These are phyloP conservation scores for Stegana nigrithorax DNA, from an alignment of 2,888 invertebrate genomes.

Conservation along the genomic window DNA sequence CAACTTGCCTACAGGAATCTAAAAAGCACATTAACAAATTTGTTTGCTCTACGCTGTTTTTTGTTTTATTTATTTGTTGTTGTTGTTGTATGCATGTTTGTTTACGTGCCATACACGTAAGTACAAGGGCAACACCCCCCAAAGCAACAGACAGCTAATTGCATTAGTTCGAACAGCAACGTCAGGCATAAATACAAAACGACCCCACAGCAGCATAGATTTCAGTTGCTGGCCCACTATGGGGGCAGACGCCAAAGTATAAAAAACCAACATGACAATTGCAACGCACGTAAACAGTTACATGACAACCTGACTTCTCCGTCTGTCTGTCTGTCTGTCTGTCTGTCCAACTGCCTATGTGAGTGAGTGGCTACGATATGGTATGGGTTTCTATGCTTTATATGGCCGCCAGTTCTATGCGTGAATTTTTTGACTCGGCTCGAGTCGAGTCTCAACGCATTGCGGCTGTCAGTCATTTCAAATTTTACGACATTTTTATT, in stretches of 20 bases:
- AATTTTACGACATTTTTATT: conserved; percentile 62
- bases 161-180: conserved; percentile 7
- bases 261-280: conserved; percentile 7
- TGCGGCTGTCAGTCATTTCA: conserved; percentile 39
- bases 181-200: not conserved
- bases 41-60: not conserved
- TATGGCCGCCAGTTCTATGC: not conserved
- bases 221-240: too few relatives aligned
- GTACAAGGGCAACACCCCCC: too few relatives aligned
- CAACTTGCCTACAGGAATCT: not conserved
- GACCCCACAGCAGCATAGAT: too few relatives aligned
- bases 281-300: not conserved
- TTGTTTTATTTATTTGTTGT: not conserved
- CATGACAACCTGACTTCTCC: too few relatives aligned
- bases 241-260: not conserved
- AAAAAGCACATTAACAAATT: conserved; percentile 7
- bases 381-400: not conserved
- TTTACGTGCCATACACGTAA: too few relatives aligned
- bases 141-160: conserved; percentile 4
- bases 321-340: not conserved
- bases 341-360: not conserved
- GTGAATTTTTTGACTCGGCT: too few relatives aligned
- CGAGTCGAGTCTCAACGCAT: too few relatives aligned
- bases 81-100: too few relatives aligned
- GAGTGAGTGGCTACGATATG: too few relatives aligned